phyloP scores from a whole-genome alignment of 2,888 invertebrate genomes.

The Rutpela maculata region DNA sequence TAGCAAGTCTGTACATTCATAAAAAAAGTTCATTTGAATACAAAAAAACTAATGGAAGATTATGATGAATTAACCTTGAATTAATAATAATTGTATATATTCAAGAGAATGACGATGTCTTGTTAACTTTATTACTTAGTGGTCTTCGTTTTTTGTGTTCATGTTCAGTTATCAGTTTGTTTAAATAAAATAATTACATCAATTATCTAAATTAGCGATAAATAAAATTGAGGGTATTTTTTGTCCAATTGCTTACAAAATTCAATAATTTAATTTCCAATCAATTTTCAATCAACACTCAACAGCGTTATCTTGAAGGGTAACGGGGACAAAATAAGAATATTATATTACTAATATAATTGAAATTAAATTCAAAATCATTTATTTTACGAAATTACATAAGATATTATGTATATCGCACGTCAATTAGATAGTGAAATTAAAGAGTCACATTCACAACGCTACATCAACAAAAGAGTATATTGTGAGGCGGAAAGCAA shows the following conservation, averaged over 20 bases:
- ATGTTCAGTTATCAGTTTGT: not conserved
- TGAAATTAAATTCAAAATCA: too few relatives aligned
- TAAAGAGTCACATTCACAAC: too few relatives aligned
- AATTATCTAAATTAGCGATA: too few relatives aligned
- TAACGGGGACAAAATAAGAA: too few relatives aligned
- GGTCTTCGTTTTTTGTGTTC: not conserved
- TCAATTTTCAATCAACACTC: not conserved
- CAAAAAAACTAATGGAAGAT: slow-evolving; percentile 6
- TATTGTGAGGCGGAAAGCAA: too few relatives aligned
- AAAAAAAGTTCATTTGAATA: slow-evolving; percentile 14
- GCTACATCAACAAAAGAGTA: too few relatives aligned
- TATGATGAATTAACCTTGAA: slow-evolving; percentile 14
- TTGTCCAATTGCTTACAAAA: not conserved
- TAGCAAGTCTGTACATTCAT: not conserved
- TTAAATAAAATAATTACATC: not conserved
- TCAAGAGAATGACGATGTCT: not conserved
- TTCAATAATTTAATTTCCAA: not conserved
- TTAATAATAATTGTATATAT: slow-evolving; percentile 8
- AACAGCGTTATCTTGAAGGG: not conserved
- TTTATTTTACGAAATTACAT: too few relatives aligned
- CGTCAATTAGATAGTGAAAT: too few relatives aligned
- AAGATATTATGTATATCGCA: too few relatives aligned
- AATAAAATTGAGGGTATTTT: not conserved
- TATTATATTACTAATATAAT: too few relatives aligned
- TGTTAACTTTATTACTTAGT: not conserved